phyloP scores from a whole-genome alignment of 2,113 vertebrate genomes.

The Morone saxatilis region DNA sequence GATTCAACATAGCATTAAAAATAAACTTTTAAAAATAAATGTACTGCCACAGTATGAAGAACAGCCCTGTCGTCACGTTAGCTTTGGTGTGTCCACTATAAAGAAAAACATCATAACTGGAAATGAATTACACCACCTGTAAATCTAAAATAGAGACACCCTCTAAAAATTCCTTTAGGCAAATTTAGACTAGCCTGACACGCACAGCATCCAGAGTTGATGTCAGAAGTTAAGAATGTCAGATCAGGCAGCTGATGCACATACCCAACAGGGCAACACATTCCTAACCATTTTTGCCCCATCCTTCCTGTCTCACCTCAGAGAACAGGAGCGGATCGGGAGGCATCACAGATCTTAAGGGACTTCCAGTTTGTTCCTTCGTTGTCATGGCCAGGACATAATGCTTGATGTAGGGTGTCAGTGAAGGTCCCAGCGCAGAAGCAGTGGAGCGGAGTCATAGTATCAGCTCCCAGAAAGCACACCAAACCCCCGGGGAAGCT shows the following conservation, averaged over 20 bases:
- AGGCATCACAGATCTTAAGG: constrained; percentile 68
- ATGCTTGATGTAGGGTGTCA: constrained; percentile 60
- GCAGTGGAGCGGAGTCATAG: constrained; percentile 82
- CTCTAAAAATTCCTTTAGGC: not conserved
- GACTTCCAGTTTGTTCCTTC: constrained; percentile 75
- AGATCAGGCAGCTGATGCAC: constrained; percentile 2
- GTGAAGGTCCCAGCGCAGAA: constrained; percentile 80
- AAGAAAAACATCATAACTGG: not conserved
- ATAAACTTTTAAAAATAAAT: not conserved
- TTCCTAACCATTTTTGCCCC: not conserved
- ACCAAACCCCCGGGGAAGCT: constrained; percentile 85
- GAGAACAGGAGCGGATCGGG: constrained; percentile 54
- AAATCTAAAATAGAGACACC: not conserved
- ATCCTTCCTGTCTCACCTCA: constrained; percentile 24
- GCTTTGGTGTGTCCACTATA: not conserved
- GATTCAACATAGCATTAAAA: not conserved
- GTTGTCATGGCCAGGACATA: constrained; percentile 79
- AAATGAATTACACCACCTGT: not conserved
- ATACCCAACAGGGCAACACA: not conserved
- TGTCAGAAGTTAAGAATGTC: constrained; percentile 11
- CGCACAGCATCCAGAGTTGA: not conserved
- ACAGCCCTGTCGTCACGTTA: not conserved
- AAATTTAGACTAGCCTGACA: constrained; percentile 10
- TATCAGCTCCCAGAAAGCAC: constrained; percentile 85
- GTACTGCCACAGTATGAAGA: no score